phyloP scores from a whole-genome alignment of 2,888 invertebrate species.

The Rotaria sp. region DNA sequence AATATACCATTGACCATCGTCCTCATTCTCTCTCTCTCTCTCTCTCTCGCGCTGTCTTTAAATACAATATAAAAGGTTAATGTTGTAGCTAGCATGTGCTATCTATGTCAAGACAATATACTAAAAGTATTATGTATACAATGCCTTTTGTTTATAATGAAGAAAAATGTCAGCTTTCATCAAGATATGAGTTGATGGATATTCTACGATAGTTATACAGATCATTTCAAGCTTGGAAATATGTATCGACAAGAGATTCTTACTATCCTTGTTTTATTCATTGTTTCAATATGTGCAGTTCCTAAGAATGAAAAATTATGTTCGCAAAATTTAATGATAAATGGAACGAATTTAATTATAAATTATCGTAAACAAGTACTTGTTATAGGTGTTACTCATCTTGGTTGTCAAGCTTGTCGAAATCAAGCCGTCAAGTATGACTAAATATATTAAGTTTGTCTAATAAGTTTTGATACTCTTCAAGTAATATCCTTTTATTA shows the following conservation, averaged over 20 bases:
- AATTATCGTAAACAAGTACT: not conserved
- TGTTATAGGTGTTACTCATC: not conserved
- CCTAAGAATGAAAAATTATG: not conserved
- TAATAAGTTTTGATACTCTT: too few relatives aligned
- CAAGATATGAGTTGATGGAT: not conserved
- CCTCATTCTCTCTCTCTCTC: not conserved
- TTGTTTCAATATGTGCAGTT: not conserved
- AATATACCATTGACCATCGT: not conserved
- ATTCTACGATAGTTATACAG: not conserved
- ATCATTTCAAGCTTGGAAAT: not conserved
- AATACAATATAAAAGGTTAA: not conserved
- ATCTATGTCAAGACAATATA: not conserved
- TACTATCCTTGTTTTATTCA: not conserved
- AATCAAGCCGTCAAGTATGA: not conserved
- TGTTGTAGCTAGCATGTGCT: not conserved
- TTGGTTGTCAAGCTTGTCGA: not conserved
- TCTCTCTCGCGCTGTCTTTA: not conserved
- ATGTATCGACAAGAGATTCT: not conserved
- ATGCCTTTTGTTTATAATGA: not conserved
- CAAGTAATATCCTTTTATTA: too few relatives aligned
- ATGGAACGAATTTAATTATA: not conserved
- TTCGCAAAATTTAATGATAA: not conserved
- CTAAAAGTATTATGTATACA: not conserved
- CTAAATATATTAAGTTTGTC: not conserved
- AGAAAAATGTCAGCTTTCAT: conserved; percentile 7